Base-by-base conservation (phyloP, 1,140 invertebrate genomes). In the Leptinotarsa undecemlineata region DNA sequence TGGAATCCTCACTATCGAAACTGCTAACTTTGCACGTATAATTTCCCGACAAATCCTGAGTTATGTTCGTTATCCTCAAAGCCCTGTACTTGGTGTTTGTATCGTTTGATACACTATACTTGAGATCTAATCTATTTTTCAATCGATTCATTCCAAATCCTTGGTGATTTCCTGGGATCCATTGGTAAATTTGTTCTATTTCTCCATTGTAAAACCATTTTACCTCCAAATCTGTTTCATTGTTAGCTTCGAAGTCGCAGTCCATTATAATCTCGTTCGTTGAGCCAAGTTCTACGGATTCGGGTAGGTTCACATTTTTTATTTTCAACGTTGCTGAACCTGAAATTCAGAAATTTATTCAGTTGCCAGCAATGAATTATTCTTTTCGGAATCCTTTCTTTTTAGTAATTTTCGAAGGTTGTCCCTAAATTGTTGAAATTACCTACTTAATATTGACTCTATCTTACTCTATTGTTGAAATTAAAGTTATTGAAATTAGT, bases 141-240 rank as follows among this genome's bases (percentile, higher is more conserved):
- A 81, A 75, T 5, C 33, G 23, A 17, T 76, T 74, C 51, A 75
- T 68, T 4, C 74, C 75, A 26, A 72, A 78, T 1, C 76, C 76
- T 2, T 67, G 48, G 0, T 71, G 61, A 42, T 20, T 15, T 47
- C 68, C 66, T 47, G 80, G 78, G 14, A 83, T 76, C 82, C 82
- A 83, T 69, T 83, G 82, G 67, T 82, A 83, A 4, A 83, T 80
- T 68, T 77, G 75, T 20, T 81, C 73, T 20, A 74, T 71, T 17
- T 77, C 23, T 13, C 79, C 80, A 61, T 82, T 78, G 66, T 76
- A 77, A 48, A 80, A 83, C 82, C 82, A 83, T 77, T 81, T 83
- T 13, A 83, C 63, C 23, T 74, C 79, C n/a, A 79, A 62, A 11
- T 78, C 79, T 1, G 74, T 74, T 57, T 80, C 77, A 48, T 73